Conservation (phyloP, 2,113 vertebrate species). For the Pseudois nayaur region DNA sequence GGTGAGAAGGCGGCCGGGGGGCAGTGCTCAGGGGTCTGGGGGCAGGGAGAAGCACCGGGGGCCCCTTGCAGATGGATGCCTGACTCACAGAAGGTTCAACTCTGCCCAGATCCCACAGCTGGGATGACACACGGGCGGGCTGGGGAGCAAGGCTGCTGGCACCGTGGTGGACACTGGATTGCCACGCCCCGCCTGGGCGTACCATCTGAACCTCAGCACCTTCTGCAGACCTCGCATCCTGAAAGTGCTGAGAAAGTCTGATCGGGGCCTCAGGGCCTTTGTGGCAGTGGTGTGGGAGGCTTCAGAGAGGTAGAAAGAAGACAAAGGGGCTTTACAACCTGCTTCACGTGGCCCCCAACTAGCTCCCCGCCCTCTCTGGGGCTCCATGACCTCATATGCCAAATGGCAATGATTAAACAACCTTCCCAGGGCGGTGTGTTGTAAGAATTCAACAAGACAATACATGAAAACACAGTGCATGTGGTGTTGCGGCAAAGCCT, state of each 20-base stretch:
- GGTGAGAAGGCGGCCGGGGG: fast-evolving
- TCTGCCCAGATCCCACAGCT: not conserved
- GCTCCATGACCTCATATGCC: not conserved
- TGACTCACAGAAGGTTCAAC: not conserved
- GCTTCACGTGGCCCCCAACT: not conserved
- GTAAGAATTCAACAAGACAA: not conserved
- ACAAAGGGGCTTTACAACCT: not conserved
- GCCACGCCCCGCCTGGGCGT: not conserved
- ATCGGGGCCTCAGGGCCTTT: not conserved
- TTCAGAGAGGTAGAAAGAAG: not conserved
- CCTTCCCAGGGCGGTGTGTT: not conserved
- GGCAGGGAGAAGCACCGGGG: not conserved
- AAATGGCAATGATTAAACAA: not conserved
- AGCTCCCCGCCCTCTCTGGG: not conserved
- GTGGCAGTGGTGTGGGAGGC: not conserved
- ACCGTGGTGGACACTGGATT: not conserved
- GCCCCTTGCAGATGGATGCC: not conserved
- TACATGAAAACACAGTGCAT: not conserved
- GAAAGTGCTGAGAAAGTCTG: not conserved
- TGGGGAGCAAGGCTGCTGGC: not conserved
- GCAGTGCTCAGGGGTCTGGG: not conserved
- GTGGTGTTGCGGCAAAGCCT: too few species aligned
- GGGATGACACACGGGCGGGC: not conserved
- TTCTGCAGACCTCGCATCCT: not conserved
- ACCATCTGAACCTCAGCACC: not conserved